phyloP scores from a whole-genome alignment of 2,797 vertebrate genomes.

The Malurus leucopterus region DNA sequence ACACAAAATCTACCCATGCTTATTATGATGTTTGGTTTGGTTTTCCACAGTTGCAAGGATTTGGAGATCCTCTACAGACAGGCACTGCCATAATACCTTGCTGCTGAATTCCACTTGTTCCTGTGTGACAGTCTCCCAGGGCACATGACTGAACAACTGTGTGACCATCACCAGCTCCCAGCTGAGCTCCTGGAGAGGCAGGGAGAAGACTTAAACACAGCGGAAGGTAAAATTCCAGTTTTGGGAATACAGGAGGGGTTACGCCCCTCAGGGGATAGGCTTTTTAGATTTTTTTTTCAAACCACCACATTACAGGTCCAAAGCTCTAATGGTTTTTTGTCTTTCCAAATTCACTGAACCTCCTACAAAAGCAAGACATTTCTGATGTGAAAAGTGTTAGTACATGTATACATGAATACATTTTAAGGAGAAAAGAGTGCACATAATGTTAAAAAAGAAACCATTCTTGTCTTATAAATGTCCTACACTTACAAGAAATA shows the following conservation, averaged over 20 bases:
- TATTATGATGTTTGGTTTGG: slow-evolving; percentile 4
- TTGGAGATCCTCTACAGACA: slow-evolving; percentile 23
- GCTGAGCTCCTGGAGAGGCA: slow-evolving; percentile 44
- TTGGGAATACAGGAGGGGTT: fast-evolving
- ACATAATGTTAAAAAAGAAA: neutral
- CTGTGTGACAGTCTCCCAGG: slow-evolving; percentile 50
- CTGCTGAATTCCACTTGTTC: slow-evolving; percentile 59
- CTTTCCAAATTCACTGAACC: neutral
- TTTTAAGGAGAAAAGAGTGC: neutral
- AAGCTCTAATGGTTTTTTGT: neutral
- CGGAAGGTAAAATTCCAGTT: neutral
- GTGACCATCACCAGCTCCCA: slow-evolving; percentile 50
- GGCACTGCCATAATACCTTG: slow-evolving; percentile 45
- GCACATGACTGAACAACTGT: slow-evolving; percentile 43
- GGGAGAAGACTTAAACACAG: neutral
- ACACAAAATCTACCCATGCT: neutral
- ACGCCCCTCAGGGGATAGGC: fast-evolving
- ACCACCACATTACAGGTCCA: neutral
- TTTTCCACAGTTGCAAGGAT: slow-evolving; percentile 16
- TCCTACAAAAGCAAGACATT: neutral
- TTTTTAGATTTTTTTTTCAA: neutral
- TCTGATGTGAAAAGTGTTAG: neutral
- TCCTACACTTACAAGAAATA: neutral
- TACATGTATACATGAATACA: neutral
- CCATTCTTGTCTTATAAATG: neutral